A percentile compares a stretch with the other conserved stretches of the same genome.
phyloP scores from a whole-genome alignment of 2,888 invertebrate species.

The Plebejus anna region DNA sequence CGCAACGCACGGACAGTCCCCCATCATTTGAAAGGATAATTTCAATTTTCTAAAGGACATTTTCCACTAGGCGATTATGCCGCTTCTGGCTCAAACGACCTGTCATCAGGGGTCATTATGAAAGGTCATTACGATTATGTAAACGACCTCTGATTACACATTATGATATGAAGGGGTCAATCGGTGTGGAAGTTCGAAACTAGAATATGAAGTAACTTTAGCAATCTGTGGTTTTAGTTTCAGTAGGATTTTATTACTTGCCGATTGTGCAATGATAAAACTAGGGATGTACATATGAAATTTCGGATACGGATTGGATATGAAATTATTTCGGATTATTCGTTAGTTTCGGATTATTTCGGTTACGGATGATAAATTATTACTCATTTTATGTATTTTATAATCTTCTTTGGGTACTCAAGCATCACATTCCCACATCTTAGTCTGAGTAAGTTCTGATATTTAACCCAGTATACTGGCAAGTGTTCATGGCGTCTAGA shows the following conservation, averaged over 20 bases:
- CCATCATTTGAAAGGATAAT: background rate
- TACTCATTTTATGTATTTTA: too few species aligned
- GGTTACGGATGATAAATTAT: too few species aligned
- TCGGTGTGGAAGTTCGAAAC: background rate
- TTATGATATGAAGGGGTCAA: constrained; percentile 1
- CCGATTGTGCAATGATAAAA: background rate
- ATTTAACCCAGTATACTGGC: too few species aligned
- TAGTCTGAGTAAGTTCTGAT: too few species aligned
- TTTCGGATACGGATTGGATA: background rate
- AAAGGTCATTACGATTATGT: constrained; percentile 2
- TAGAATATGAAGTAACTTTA: background rate
- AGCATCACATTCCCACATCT: too few species aligned
- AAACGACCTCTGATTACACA: constrained; percentile 15
- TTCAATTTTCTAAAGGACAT: constrained; percentile 1
- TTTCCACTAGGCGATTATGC: background rate
- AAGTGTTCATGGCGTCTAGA: too few species aligned
- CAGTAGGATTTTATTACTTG: constrained; percentile 1
- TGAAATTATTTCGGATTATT: too few species aligned
- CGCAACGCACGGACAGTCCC: background rate
- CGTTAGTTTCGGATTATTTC: too few species aligned
- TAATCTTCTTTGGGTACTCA: too few species aligned
- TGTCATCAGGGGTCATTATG: constrained; percentile 9
- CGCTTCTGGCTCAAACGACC: background rate
- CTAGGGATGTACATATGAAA: background rate
- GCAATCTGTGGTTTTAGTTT: background rate